Evolutionary conservation across 2,113 vertebrate species (phyloP).

Genomic region (Channa argus): DNA sequence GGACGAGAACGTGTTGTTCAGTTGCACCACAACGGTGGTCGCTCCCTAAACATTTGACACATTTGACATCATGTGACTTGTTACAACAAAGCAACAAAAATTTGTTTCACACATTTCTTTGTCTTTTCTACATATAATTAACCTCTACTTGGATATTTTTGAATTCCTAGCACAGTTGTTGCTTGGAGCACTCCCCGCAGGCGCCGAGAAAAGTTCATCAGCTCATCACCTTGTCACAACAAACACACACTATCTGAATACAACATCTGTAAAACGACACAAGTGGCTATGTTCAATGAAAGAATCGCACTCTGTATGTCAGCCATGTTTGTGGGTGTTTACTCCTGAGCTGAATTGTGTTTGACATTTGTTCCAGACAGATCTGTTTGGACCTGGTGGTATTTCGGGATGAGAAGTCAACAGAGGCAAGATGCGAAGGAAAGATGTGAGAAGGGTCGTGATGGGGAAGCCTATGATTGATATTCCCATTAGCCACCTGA

Average conservation of each 20-base stretch:
- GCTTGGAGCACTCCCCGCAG: background rate
- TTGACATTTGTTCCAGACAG: slow-evolving; percentile 74
- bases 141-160: background rate
- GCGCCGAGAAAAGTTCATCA: slow-evolving; percentile 9
- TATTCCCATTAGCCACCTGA: slow-evolving; percentile 85
- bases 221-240: slow-evolving; percentile 6
- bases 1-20: too few species aligned
- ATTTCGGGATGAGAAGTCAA: slow-evolving; percentile 71
- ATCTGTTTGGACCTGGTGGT: slow-evolving; percentile 66
- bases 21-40: too few species aligned
- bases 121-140: background rate
- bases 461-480: slow-evolving; percentile 81
- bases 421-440: slow-evolving; percentile 54
- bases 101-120: too few species aligned
- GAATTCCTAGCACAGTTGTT: background rate
- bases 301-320: slow-evolving; percentile 38
- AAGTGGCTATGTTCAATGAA: background rate
- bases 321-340: slow-evolving; percentile 62
- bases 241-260: background rate
- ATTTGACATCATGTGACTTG: too few species aligned
- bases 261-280: slow-evolving; percentile 28
- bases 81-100: too few species aligned
- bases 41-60: too few species aligned
- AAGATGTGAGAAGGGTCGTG: slow-evolving; percentile 61
- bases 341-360: slow-evolving; percentile 58